A percentile compares a stretch with the other conserved stretches of the same genome.
phyloP scores from a whole-genome alignment of 2,797 vertebrate genomes.

The Clarias fuscus region DNA sequence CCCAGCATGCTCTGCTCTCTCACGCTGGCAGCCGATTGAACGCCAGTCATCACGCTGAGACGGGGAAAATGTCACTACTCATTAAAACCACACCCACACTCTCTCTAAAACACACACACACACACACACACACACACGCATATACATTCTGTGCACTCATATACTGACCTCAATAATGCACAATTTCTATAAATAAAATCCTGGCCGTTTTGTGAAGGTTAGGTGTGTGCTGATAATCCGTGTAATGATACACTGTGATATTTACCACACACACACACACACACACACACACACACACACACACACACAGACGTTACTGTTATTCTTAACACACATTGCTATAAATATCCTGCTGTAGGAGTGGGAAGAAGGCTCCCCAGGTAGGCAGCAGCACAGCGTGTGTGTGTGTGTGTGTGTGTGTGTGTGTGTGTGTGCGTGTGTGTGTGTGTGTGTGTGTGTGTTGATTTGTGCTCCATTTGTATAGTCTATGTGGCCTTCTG shows the following conservation, averaged over 20 bases:
- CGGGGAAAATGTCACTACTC: conserved; percentile 75
- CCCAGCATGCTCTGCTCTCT: conserved; percentile 64
- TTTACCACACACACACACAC: neutral
- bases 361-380: neutral
- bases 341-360: neutral
- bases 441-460: neutral
- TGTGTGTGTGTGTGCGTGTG: too few species aligned
- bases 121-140: conserved; percentile 31
- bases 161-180: neutral
- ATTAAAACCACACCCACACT: conserved; percentile 63
- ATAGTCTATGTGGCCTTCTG: neutral
- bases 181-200: neutral
- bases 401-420: too few species aligned
- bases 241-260: neutral
- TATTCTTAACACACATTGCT: neutral
- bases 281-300: neutral
- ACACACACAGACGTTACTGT: neutral
- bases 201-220: neutral
- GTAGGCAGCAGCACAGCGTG: neutral
- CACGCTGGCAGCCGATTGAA: conserved; percentile 63
- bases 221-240: neutral
- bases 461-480: neutral
- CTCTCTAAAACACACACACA: neutral
- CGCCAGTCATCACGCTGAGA: conserved; percentile 68
- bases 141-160: neutral